Evolutionary conservation across 2,888 invertebrate genomes (phyloP).

Genomic region (Xestobium rufovillosum): DNA sequence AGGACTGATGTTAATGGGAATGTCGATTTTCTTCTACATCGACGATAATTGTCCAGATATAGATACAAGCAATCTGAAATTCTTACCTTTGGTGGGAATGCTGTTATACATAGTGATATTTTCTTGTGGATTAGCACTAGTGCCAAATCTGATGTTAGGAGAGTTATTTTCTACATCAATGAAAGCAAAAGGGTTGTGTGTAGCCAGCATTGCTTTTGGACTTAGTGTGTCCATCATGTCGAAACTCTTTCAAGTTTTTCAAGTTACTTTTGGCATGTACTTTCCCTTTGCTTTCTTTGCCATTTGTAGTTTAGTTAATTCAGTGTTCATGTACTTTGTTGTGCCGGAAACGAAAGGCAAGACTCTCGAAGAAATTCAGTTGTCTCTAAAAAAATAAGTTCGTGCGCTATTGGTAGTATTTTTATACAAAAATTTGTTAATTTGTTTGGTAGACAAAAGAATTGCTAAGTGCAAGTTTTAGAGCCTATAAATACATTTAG

Average conservation of each 20-base stretch:
- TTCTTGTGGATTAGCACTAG: constrained; percentile 29
- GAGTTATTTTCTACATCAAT: constrained; percentile 34
- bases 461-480: no score
- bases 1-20: constrained; percentile 22
- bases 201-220: constrained; percentile 29
- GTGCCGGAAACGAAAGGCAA: constrained; percentile 39
- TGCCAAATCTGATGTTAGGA: constrained; percentile 33
- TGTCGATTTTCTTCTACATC: constrained; percentile 29
- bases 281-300: constrained; percentile 8
- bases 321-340: constrained; percentile 29
- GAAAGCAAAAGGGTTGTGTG: constrained; percentile 30
- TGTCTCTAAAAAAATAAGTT: constrained; percentile 33
- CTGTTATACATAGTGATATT: constrained; percentile 27
- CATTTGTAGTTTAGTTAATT: constrained; percentile 25
- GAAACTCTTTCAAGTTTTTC: constrained; percentile 32
- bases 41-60: constrained; percentile 20
- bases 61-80: constrained; percentile 25
- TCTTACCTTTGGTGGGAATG: constrained; percentile 35
- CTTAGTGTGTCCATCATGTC: constrained; percentile 24
- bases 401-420: no score
- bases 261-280: constrained; percentile 26
- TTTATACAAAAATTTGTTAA: no score
- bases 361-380: constrained; percentile 39
- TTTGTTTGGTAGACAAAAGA: no score
- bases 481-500: no score